A percentile compares a stretch with the other conserved stretches of the same genome.
Evolutionary conservation across 2,888 invertebrate species (phyloP).

Genomic region (Epirrhoe alternata): DNA sequence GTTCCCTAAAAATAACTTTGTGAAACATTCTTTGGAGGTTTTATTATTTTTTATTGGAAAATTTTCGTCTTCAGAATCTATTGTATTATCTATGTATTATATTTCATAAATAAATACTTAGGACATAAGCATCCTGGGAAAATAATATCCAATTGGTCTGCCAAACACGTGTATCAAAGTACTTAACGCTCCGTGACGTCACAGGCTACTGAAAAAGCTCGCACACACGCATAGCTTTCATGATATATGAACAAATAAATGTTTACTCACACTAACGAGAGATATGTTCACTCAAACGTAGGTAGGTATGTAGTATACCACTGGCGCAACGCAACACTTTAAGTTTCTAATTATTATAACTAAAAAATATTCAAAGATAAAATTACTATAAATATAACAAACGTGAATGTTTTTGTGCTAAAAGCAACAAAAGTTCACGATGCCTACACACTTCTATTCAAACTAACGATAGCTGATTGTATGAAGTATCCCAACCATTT

Average conservation of each 20-base stretch:
- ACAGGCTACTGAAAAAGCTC: slow-evolving; percentile 18
- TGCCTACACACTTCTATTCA: background rate
- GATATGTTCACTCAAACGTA: background rate
- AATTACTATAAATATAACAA: background rate
- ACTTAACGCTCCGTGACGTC: slow-evolving; percentile 50
- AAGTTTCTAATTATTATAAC: no score
- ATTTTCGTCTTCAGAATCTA: no score
- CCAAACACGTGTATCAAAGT: slow-evolving; percentile 44
- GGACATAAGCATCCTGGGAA: slow-evolving; percentile 11
- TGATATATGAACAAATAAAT: background rate
- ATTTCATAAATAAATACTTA: background rate
- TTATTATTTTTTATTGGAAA: no score
- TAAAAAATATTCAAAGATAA: no score
- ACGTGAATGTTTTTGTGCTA: background rate
- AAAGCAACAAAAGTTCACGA: background rate
- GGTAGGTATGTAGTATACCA: no score
- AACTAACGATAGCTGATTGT: background rate
- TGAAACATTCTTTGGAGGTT: no score
- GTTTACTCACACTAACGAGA: background rate
- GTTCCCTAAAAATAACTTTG: no score
- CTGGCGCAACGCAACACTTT: no score
- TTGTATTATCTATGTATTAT: no score
- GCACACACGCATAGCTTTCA: background rate
- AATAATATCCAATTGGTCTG: slow-evolving; percentile 18
- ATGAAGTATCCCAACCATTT: slow-evolving; percentile 8